phyloP scores from a whole-genome alignment of 2,888 invertebrate genomes.

The Drosophila meridiana region DNA sequence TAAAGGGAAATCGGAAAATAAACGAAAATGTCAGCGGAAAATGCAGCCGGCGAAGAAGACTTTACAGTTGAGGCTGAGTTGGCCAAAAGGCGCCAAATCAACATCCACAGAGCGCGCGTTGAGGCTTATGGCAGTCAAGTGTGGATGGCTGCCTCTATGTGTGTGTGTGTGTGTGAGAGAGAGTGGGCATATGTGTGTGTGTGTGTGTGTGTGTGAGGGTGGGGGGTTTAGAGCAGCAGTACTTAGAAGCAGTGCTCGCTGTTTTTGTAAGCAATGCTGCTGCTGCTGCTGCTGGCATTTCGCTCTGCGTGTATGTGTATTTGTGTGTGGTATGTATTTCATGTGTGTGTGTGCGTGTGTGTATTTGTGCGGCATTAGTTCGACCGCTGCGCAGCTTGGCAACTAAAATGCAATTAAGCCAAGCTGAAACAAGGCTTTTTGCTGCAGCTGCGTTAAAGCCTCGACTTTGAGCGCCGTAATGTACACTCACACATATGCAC shows the following conservation, averaged over 20 bases:
- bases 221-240: slow-evolving; percentile 12
- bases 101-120: slow-evolving; percentile 68
- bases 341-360: slow-evolving; percentile 12
- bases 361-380: slow-evolving; percentile 53
- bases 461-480: slow-evolving; percentile 49
- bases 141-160: slow-evolving; percentile 31
- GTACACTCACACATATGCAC: slow-evolving; percentile 28
- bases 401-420: slow-evolving; percentile 80
- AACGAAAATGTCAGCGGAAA: slow-evolving; percentile 80
- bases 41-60: slow-evolving; percentile 45
- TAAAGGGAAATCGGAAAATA: slow-evolving; percentile 77
- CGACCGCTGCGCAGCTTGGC: slow-evolving; percentile 62
- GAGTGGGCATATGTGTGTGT: slow-evolving; percentile 27
- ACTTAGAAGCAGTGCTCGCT: slow-evolving; percentile 53
- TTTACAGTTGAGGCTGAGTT: slow-evolving; percentile 29
- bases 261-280: slow-evolving; percentile 42
- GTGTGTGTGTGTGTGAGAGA: slow-evolving; percentile 13
- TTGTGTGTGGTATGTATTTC: not conserved
- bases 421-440: slow-evolving; percentile 77
- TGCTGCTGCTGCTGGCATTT: slow-evolving; percentile 7
- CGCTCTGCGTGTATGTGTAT: slow-evolving; percentile 18
- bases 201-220: slow-evolving; percentile 15
- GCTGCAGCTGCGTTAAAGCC: slow-evolving; percentile 71
- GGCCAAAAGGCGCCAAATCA: slow-evolving; percentile 74
- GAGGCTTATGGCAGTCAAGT: slow-evolving; percentile 69